These are phyloP conservation scores for Pilophorus perplexus DNA, from an alignment of 2,888 invertebrate genomes.

Conservation along the genomic window DNA sequence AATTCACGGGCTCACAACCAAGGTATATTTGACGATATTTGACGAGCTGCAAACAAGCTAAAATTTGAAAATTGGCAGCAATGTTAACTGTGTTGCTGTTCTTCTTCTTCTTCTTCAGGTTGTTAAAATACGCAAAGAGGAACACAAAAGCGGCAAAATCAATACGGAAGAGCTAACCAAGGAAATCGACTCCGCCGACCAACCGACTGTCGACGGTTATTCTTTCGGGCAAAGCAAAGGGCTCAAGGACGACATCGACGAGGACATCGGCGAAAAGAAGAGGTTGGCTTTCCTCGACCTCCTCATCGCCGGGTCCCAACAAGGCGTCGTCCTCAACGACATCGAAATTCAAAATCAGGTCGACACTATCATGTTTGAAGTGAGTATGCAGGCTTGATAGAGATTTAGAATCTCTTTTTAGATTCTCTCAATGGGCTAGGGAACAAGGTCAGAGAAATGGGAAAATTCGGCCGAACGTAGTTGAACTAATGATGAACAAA, in stretches of 20 bases:
- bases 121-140: slow-evolving; percentile 6
- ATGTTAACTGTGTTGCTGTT: no score
- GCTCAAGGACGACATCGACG: slow-evolving; percentile 76
- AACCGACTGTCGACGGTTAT: slow-evolving; percentile 45
- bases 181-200: slow-evolving; percentile 1
- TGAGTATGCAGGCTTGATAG: slow-evolving; percentile 49
- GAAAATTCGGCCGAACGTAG: no score
- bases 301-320: slow-evolving; percentile 79
- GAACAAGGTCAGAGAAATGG: no score
- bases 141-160: slow-evolving; percentile 10
- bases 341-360: slow-evolving; percentile 83
- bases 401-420: neutral
- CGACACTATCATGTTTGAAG: slow-evolving; percentile 86
- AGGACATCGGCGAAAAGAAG: slow-evolving; percentile 70
- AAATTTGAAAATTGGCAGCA: no score
- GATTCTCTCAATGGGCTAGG: no score
- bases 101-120: slow-evolving; percentile 12
- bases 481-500: no score
- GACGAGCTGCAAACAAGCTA: no score
- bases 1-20: slow-evolving; percentile 77
- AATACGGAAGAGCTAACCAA: neutral
- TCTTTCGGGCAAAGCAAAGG: slow-evolving; percentile 70
- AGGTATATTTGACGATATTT: slow-evolving; percentile 55
- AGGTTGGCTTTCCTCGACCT: slow-evolving; percentile 85
- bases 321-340: slow-evolving; percentile 69